phyloP scores from a whole-genome alignment of 1,140 invertebrate species.

The Temnothorax longispinosus region DNA sequence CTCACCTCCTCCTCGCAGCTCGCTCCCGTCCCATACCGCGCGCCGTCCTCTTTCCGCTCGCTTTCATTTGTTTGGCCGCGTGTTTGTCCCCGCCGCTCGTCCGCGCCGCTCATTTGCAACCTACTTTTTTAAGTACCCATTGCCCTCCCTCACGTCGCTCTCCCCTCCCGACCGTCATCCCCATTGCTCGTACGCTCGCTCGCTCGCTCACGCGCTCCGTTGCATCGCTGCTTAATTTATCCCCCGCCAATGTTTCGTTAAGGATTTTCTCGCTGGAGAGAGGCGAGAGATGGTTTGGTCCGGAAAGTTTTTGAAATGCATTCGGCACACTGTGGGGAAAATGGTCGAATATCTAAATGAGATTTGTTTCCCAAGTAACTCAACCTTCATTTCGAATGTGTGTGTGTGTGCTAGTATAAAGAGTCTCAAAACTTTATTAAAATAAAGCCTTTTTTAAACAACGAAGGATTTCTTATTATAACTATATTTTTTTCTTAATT shows the following conservation, averaged over 20 bases:
- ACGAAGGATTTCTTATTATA: neutral
- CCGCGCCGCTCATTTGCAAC: constrained; percentile 70
- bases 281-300: constrained; percentile 6
- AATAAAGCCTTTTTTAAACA: neutral
- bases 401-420: too few relatives aligned
- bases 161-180: constrained; percentile 28
- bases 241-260: constrained; percentile 72
- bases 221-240: constrained; percentile 71
- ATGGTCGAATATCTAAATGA: constrained; percentile 27
- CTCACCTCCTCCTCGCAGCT: neutral
- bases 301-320: neutral
- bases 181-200: constrained; percentile 3
- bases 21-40: constrained; percentile 20
- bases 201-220: constrained; percentile 17
- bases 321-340: neutral
- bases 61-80: constrained; percentile 69
- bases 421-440: neutral
- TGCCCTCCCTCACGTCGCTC: constrained; percentile 32
- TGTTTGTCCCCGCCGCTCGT: constrained; percentile 58
- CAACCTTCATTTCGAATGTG: neutral
- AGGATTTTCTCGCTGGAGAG: constrained; percentile 64
- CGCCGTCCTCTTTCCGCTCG: constrained; percentile 53
- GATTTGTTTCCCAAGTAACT: neutral
- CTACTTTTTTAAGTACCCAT: constrained; percentile 64
- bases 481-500: too few relatives aligned